These are phyloP conservation scores for Spodoptera litura DNA, from an alignment of 1,140 invertebrate genomes.

Conservation along the genomic window DNA sequence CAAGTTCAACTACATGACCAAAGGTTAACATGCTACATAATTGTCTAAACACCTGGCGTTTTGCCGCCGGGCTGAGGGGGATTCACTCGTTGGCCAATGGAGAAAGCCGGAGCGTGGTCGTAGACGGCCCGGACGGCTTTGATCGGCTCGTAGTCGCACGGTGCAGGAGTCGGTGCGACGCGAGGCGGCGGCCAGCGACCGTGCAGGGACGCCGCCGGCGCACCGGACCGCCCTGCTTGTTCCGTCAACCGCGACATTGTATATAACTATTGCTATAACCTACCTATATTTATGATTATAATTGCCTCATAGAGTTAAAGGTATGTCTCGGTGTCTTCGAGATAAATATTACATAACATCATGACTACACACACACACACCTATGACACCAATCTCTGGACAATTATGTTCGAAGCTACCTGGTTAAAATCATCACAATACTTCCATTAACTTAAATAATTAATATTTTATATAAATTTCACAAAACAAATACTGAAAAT, in stretches of 20 bases:
- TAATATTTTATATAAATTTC: too few species aligned
- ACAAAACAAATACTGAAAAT: too few species aligned
- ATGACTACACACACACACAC: too few species aligned
- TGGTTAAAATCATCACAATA: too few species aligned
- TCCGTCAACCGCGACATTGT: slow-evolving; percentile 32
- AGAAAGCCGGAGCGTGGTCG: slow-evolving; percentile 90
- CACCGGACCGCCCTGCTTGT: slow-evolving; percentile 86
- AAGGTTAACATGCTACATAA: slow-evolving; percentile 31
- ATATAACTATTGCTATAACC: not conserved
- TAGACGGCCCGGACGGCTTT: slow-evolving; percentile 89
- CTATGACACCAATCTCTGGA: too few species aligned
- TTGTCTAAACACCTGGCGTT: slow-evolving; percentile 71
- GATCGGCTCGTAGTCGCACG: slow-evolving; percentile 93
- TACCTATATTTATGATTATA: too few species aligned
- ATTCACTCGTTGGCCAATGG: slow-evolving; percentile 88
- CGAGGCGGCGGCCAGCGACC: slow-evolving; percentile 91
- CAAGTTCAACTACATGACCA: slow-evolving; percentile 34
- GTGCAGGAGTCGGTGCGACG: slow-evolving; percentile 92
- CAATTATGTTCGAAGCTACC: too few species aligned
- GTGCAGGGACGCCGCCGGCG: slow-evolving; percentile 91
- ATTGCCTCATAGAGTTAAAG: too few species aligned
- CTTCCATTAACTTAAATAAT: too few species aligned
- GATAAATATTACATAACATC: too few species aligned
- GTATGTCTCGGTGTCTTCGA: too few species aligned
- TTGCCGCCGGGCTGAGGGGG: slow-evolving; percentile 70